Base-by-base conservation (phyloP, 2,113 vertebrate genomes). In the Pomatorhinus ruficollis region DNA sequence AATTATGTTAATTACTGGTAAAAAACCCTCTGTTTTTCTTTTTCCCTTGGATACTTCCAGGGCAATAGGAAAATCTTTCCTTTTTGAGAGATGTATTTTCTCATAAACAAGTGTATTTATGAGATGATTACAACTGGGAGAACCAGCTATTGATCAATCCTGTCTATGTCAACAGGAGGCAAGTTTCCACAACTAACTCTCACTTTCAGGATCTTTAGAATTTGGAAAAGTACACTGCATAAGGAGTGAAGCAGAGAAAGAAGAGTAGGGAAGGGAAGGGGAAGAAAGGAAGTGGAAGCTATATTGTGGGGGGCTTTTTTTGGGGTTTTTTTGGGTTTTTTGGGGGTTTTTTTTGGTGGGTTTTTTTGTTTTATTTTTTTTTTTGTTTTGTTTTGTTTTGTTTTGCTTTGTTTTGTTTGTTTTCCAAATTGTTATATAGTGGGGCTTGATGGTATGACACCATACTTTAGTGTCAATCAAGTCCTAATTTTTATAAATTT, bases 21-120 rank as follows among this genome's bases (percentile, higher is more conserved):
- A 53, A 45, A 42, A 50, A 3, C 0, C 1, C 11, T 12, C 8
- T 20, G 2, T 31, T 45, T 69, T 5, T 70, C 7, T 70, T 57
- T 40, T 57, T n/a, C 5, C 5, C 5, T 64, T 78, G 4, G 7
- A 44, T 61, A 20, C 8, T 78, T 84, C 5, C 17, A 74, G 31
- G 16, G 70, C 60, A 94, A 84, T 25, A 64, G 13, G 12, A 68
- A 83, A 80, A 37, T 33, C 5, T 52, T 90, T 87, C 16, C 3
- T 11, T 64, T 13, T 31, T 45, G 14, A 37, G 18, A 52, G 40
- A 35, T 33, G 8, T 9, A 69, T 4, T 52, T 92, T 70, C 30
- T 69, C 45, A 56, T 64, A 47, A 52, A 14, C 9, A 21, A 14
- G 49, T 49, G 39, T 33, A 49, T 75, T 83, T 80, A 57, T 37